A percentile compares a stretch with the other conserved stretches of the same genome.
Evolutionary conservation across 2,888 invertebrate species (phyloP).

Genomic region (Ophion ventricosus): DNA sequence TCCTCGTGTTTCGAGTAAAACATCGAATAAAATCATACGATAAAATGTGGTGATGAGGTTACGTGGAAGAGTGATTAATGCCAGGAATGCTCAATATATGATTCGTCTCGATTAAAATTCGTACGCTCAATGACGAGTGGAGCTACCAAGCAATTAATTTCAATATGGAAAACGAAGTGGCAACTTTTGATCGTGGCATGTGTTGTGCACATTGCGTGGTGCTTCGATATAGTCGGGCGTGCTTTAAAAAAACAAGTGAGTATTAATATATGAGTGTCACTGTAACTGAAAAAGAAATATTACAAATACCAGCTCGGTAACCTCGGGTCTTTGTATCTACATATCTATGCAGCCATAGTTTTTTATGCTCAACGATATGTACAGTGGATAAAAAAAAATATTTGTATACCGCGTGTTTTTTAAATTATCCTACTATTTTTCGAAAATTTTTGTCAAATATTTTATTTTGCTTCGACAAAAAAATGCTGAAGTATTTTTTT

Average conservation of each 20-base stretch:
- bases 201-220: constrained; percentile 4
- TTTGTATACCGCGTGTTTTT: too few relatives aligned
- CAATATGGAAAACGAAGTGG: background rate
- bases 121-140: constrained; percentile 11
- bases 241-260: constrained; percentile 3
- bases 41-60: constrained; percentile 11
- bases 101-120: constrained; percentile 13
- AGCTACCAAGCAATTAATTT: constrained; percentile 7
- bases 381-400: too few relatives aligned
- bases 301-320: constrained; percentile 1
- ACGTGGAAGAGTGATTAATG: constrained; percentile 23
- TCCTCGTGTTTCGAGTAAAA: background rate
- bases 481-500: too few relatives aligned
- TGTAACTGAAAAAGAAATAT: constrained; percentile 16
- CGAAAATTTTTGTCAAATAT: too few relatives aligned
- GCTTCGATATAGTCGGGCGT: background rate
- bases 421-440: too few relatives aligned
- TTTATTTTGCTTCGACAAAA: too few relatives aligned
- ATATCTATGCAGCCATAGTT: background rate
- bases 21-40: constrained; percentile 15
- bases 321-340: background rate
- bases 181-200: background rate
- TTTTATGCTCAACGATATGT: background rate
- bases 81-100: background rate
- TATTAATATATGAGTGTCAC: background rate